These are phyloP conservation scores for Pterostichus niger DNA, from an alignment of 2,888 invertebrate genomes.

Conservation along the genomic window DNA sequence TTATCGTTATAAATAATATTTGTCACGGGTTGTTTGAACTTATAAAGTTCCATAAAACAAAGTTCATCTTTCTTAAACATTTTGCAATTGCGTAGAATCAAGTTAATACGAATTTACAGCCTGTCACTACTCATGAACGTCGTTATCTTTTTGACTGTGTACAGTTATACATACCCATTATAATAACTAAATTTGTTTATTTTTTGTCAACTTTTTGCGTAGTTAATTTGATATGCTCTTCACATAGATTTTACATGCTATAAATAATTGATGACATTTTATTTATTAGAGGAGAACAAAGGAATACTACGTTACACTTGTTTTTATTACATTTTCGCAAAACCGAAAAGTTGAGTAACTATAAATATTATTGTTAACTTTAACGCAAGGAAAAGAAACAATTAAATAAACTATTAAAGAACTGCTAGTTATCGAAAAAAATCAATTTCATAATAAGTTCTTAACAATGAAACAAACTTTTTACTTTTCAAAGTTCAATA, in stretches of 20 bases:
- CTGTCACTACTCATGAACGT: conserved; percentile 52
- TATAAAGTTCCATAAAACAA: conserved; percentile 7
- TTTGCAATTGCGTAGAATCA: conserved; percentile 39
- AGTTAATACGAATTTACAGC: conserved; percentile 23
- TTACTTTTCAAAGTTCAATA: conserved; percentile 22
- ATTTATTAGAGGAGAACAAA: conserved; percentile 49
- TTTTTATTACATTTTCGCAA: not conserved
- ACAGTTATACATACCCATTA: conserved; percentile 48
- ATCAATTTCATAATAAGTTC: conserved; percentile 11
- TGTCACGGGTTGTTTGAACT: conserved; percentile 38
- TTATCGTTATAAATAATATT: conserved; percentile 68
- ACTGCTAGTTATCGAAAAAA: not conserved
- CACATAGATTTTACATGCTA: conserved; percentile 11
- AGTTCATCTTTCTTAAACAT: conserved; percentile 22
- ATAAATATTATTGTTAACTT: conserved; percentile 4
- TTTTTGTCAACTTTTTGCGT: conserved; percentile 47
- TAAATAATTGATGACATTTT: conserved; percentile 51
- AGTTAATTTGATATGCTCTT: conserved; percentile 24
- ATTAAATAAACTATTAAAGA: not conserved
- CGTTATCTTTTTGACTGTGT: conserved; percentile 29
- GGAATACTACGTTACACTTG: conserved; percentile 5
- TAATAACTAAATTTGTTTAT: conserved; percentile 25
- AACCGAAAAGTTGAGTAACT: conserved; percentile 3
- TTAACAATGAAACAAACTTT: conserved; percentile 27
- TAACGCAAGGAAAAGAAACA: not conserved